Conservation (phyloP, 2,113 vertebrate species). For the Furnarius figulus region DNA sequence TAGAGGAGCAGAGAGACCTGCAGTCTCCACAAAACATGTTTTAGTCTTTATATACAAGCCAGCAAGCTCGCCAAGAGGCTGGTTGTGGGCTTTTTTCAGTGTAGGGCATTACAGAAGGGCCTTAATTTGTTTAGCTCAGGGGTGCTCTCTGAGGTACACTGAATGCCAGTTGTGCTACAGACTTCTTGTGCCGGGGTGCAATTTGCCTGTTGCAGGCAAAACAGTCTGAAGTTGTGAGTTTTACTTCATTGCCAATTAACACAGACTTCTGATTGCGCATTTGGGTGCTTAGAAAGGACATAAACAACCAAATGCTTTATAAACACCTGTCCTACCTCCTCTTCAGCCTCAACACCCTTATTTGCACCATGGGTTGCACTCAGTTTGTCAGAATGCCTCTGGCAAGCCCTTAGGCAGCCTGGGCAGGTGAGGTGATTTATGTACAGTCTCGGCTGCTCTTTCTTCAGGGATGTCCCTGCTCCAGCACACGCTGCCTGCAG, state of each 20-base stretch:
- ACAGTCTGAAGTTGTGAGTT: background rate
- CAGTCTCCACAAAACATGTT: background rate
- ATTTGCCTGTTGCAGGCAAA: background rate
- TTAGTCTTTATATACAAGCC: background rate
- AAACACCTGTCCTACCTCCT: background rate
- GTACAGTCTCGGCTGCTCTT: background rate
- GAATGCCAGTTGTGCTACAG: background rate
- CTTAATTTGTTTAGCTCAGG: background rate
- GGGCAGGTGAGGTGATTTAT: background rate
- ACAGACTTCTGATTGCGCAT: background rate
- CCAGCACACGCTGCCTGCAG: background rate
- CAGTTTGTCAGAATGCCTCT: background rate
- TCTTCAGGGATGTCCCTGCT: background rate
- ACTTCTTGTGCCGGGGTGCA: background rate
- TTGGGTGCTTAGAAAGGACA: background rate
- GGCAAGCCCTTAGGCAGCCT: background rate
- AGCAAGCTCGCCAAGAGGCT: background rate
- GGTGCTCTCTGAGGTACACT: rapidly evolving
- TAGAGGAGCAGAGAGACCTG: background rate
- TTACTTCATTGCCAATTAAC: background rate
- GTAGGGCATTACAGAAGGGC: background rate
- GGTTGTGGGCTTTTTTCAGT: background rate
- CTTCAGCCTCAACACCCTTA: background rate
- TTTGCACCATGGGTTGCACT: background rate
- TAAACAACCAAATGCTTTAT: rapidly evolving